Evolutionary conservation across 2,888 invertebrate genomes (phyloP), one percentile per base, ranked within the genome.

Genomic region (Andrena bucephala): DNA sequence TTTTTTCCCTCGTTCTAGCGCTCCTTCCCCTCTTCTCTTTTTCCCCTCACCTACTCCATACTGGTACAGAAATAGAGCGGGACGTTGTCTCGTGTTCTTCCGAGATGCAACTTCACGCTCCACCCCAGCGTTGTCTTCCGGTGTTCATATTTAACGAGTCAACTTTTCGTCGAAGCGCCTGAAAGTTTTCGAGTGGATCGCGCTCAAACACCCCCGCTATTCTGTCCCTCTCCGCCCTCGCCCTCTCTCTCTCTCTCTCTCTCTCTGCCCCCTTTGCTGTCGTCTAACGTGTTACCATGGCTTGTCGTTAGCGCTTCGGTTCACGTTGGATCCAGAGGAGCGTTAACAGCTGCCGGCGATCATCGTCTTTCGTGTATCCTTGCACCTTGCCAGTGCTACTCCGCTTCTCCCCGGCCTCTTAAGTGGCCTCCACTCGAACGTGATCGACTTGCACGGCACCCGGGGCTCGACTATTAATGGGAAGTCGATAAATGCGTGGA

Each of bases 281-380:
- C 81, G 65, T 62, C 66, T 66, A 60, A 42, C 57, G 54, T 68
- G 78, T 79, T 79, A 77, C 68, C 36, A 16, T 16, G 67, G 80
- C 73, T 80, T 73, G 82, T 77, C 78, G 78, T 81, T 82, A 81
- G 75, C 84, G 84, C 85, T 80, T 70, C 74, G 75, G 85, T 52
- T 81, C 80, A 33, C 65, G 77, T 81, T 62, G 72, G 68, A 73
- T 84, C 82, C 66, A 63, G 77, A 73, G 63, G 54, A 77, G 68
- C 81, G 73, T 75, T 83, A 86, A 88, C 88, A 88, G 84, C 88
- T 87, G 88, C 77, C 85, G 75, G 74, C 82, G 80, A 87, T 87
- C 84, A 85, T 87, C 87, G 84, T 76, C 84, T 81, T 77, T 57
- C 73, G 68, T 75, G 80, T 76, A 81, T 84, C 78, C 69, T 74